A percentile compares a stretch with the other conserved stretches of the same genome.
Conservation (phyloP, 2,797 vertebrate species). For the Mycteria americana region DNA sequence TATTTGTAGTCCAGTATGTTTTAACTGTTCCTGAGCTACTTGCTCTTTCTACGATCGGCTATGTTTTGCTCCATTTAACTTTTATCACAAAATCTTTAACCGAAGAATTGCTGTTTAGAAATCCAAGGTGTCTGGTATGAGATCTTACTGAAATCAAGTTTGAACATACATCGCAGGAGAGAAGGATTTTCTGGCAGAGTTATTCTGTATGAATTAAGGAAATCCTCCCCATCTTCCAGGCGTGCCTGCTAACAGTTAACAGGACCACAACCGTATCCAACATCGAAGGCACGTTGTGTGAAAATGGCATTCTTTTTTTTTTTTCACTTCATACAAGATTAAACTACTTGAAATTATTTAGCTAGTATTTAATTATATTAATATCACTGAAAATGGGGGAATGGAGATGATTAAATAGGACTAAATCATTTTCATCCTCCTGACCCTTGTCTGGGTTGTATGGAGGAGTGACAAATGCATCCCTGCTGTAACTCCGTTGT, state of each 20-base stretch:
- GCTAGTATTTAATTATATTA: conserved; percentile 59
- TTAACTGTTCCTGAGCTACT: background rate
- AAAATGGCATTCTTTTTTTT: background rate
- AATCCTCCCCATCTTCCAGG: conserved; percentile 18
- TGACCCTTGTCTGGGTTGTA: conserved; percentile 25
- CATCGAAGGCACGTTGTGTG: background rate
- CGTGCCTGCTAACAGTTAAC: conserved; percentile 26
- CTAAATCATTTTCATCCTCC: conserved; percentile 46
- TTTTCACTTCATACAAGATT: conserved; percentile 18
- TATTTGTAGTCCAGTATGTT: background rate
- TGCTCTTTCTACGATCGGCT: background rate
- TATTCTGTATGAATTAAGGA: conserved; percentile 33
- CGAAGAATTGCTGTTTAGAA: background rate
- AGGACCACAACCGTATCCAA: background rate
- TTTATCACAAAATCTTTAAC: conserved; percentile 36
- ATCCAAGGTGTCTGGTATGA: background rate
- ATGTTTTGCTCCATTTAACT: conserved; percentile 20
- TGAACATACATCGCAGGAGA: background rate
- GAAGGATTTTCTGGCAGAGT: conserved; percentile 37
- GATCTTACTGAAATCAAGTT: background rate
- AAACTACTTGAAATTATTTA: conserved; percentile 49
- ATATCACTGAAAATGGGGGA: conserved; percentile 27
- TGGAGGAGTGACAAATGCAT: conserved; percentile 40
- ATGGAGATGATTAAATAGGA: conserved; percentile 37
- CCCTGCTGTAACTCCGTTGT: background rate